These are phyloP conservation scores for cat (Felis catus) DNA, from an alignment of 2,113 vertebrate species.

Conservation along the genomic window DNA sequence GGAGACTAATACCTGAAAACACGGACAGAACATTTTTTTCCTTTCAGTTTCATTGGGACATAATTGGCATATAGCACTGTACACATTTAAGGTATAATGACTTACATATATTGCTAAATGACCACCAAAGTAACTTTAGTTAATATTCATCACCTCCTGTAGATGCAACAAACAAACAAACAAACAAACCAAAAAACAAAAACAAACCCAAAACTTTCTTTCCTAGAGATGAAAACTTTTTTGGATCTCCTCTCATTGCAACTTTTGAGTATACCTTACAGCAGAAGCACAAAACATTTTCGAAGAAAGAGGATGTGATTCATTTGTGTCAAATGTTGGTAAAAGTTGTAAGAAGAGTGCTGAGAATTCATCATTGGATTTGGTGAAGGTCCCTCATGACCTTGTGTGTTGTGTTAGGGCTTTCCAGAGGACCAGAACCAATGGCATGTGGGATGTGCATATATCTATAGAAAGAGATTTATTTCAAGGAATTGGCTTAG, in stretches of 20 bases:
- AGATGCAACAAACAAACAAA: background rate
- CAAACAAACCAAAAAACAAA: too few relatives aligned
- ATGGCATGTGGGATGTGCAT: background rate
- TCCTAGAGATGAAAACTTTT: background rate
- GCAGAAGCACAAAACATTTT: background rate
- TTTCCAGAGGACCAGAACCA: background rate
- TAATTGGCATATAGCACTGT: background rate
- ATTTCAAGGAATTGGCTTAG: background rate
- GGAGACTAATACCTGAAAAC: background rate
- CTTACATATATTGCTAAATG: background rate
- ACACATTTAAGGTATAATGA: background rate
- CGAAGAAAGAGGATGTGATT: background rate
- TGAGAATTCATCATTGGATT: background rate
- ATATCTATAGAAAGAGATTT: background rate
- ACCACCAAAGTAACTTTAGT: background rate
- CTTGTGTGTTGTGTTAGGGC: background rate
- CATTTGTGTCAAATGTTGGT: background rate
- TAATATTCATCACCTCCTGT: background rate
- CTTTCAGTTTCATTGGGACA: background rate
- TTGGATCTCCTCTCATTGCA: background rate
- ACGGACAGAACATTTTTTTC: background rate
- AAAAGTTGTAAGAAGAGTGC: background rate
- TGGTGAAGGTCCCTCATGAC: background rate
- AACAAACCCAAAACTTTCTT: background rate
- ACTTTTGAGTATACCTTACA: background rate